Base-by-base conservation (phyloP, 2,888 invertebrate genomes). In the Pterobdella sp. region DNA sequence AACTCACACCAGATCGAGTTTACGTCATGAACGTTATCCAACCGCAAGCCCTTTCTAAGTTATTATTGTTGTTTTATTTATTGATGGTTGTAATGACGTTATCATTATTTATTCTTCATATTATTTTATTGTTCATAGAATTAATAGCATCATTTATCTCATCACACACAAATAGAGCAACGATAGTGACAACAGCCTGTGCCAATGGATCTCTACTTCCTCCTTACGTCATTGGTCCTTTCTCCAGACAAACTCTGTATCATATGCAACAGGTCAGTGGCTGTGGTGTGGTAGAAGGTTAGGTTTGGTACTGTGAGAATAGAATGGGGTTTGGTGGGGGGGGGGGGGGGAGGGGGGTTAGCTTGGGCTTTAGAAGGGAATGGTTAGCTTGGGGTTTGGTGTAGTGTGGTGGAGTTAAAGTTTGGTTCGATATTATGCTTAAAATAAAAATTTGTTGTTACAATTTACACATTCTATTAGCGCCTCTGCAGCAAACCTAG, bases 121-220 rank as follows among this genome's bases (percentile, higher is more conserved):
- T 22, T 63, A 72, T 56, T 4, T 42, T 72, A 72, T 18, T 74
- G 49, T 18, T 72, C 65, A 36, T 72, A 72, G 52, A 65, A 66
- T n/a, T 65, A 49, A 7, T 26, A 69, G 35, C 31, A 10, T 34
- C n/a, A 72, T 18, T 68, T 37, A 10, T 67, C 66, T 10, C 35
- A 72, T 2, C 60, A 72, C 18, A 22, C 7, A 56, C 60, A 56
- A 56, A 56, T 26, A 56, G 60, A 3, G 74, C 75, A 14, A 76
- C 76, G 14, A 72, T 78, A 7, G 72, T 78, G 14, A 52, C 75
- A n/a, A 73, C 75, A 22, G 73, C 76, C 22, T 73, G 77, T 4
- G 78, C 78, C 14, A 76, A 77, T 32, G 78, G 78, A 34, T 32
- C 64, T 14, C 52, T 76, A 10, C 66, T 78, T 42, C 77, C 78